A percentile compares a stretch with the other conserved stretches of the same genome.
These are phyloP conservation scores for Microvelia longipes DNA, from an alignment of 1,140 invertebrate genomes.

Conservation along the genomic window DNA sequence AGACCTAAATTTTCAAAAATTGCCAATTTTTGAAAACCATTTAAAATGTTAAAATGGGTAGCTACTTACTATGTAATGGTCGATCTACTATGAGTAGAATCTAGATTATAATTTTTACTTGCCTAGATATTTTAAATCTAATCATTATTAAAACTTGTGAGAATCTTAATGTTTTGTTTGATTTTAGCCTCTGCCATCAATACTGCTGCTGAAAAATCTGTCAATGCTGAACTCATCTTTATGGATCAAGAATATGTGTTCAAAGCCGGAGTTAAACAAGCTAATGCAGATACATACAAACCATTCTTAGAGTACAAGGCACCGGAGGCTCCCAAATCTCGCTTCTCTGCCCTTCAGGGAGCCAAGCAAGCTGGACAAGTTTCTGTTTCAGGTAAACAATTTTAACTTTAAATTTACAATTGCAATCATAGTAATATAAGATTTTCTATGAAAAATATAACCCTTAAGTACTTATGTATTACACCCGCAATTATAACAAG, in stretches of 20 bases:
- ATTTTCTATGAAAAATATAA: too few relatives aligned
- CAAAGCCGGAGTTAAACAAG: conserved; percentile 42
- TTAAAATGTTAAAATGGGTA: too few relatives aligned
- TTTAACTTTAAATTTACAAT: too few relatives aligned
- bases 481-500: too few relatives aligned
- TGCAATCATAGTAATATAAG: too few relatives aligned
- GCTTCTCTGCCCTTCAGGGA: conserved; percentile 30
- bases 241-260: conserved; percentile 42
- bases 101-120: too few relatives aligned
- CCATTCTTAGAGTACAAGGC: conserved; percentile 51
- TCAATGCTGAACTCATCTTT: conserved; percentile 36
- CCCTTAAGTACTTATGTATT: too few relatives aligned
- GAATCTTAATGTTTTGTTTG: conserved; percentile 1
- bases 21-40: too few relatives aligned
- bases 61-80: too few relatives aligned
- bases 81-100: too few relatives aligned
- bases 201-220: conserved; percentile 31
- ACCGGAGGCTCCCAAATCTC: conserved; percentile 29
- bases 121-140: neutral
- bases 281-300: conserved; percentile 41
- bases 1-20: too few relatives aligned
- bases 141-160: neutral
- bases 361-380: conserved; percentile 9
- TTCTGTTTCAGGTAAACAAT: conserved; percentile 35
- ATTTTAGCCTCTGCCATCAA: neutral